These are phyloP conservation scores for Meiosimyza decipiens DNA, from an alignment of 2,888 invertebrate genomes.

Conservation along the genomic window DNA sequence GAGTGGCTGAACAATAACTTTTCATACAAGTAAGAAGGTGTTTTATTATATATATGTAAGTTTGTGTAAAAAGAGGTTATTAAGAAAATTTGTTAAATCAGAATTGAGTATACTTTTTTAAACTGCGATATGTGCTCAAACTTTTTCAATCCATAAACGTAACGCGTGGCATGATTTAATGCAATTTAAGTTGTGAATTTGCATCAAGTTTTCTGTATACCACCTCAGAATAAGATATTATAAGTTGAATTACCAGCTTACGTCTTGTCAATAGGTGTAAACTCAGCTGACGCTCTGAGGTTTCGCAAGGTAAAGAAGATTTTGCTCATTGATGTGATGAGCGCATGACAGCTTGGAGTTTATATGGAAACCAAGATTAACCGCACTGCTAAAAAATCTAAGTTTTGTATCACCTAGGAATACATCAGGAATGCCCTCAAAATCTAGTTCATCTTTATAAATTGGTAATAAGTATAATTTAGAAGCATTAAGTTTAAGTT, in stretches of 20 bases:
- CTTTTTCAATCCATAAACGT: too few species aligned
- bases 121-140: too few species aligned
- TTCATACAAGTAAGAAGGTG: too few species aligned
- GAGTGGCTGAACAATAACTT: too few species aligned
- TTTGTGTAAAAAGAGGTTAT: too few species aligned
- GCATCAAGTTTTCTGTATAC: slow-evolving; percentile 11
- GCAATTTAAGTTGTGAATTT: neutral
- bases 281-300: slow-evolving; percentile 5
- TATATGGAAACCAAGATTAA: neutral
- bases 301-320: slow-evolving; percentile 1
- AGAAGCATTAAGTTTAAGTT: slow-evolving; percentile 12
- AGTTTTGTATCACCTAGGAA: neutral
- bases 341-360: neutral
- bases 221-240: slow-evolving; percentile 8
- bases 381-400: slow-evolving; percentile 2
- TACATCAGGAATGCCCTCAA: neutral
- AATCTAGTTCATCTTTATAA: neutral
- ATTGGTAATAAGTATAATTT: slow-evolving; percentile 12
- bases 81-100: too few species aligned
- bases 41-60: too few species aligned
- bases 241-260: neutral
- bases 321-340: slow-evolving; percentile 18
- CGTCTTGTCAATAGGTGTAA: slow-evolving; percentile 1
- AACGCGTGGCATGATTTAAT: neutral
- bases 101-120: too few species aligned